phyloP scores from a whole-genome alignment of 2,888 invertebrate genomes.

The Heliconius erato region DNA sequence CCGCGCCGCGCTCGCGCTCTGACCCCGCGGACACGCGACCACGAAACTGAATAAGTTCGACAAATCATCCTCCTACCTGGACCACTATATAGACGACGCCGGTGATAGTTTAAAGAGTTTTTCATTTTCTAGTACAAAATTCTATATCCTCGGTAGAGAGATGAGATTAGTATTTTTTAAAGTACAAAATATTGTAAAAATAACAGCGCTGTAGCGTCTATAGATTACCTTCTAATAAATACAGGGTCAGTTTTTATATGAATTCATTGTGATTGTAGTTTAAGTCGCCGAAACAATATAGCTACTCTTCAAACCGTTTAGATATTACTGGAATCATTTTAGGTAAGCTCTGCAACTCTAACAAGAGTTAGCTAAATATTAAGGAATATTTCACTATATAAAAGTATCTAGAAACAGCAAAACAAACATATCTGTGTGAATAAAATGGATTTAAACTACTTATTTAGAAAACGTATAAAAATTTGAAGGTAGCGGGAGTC shows the following conservation, averaged over 20 bases:
- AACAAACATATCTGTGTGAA: background rate
- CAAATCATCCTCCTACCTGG: slow-evolving; percentile 85
- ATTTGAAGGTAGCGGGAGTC: too few relatives aligned
- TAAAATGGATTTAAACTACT: background rate
- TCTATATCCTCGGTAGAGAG: slow-evolving; percentile 79
- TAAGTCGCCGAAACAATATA: slow-evolving; percentile 79
- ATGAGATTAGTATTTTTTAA: slow-evolving; percentile 80
- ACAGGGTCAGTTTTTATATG: slow-evolving; percentile 86
- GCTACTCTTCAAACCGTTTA: slow-evolving; percentile 77
- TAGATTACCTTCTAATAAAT: slow-evolving; percentile 83
- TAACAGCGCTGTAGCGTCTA: slow-evolving; percentile 79
- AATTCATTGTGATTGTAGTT: slow-evolving; percentile 86
- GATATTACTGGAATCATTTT: slow-evolving; percentile 75
- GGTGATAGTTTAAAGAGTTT: slow-evolving; percentile 55
- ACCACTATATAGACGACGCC: slow-evolving; percentile 82
- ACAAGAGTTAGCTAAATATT: slow-evolving; percentile 50
- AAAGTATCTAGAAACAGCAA: background rate
- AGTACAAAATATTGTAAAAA: slow-evolving; percentile 83
- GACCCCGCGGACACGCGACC: slow-evolving; percentile 65
- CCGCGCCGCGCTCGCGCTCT: slow-evolving; percentile 70
- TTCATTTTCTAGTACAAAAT: slow-evolving; percentile 79
- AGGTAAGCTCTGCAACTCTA: slow-evolving; percentile 71
- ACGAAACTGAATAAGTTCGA: slow-evolving; percentile 86
- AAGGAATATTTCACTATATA: background rate
- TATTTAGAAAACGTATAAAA: too few relatives aligned